Percentiles rank a stretch among this genome's conserved stretches.
Conservation (phyloP, 2,113 vertebrate genomes). For the Columba livia region DNA sequence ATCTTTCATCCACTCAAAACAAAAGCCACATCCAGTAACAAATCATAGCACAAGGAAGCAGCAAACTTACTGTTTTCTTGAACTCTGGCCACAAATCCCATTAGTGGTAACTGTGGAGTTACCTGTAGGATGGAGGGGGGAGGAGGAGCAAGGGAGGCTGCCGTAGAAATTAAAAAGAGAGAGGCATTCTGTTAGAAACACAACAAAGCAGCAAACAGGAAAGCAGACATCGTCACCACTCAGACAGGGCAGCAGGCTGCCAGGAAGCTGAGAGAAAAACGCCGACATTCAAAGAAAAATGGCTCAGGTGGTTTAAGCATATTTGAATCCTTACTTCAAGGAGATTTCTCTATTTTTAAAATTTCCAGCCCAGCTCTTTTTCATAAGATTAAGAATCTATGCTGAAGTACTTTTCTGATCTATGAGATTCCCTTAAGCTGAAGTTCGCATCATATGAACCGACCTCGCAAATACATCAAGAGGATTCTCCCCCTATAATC, state of each 20-base stretch:
- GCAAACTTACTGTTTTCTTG: constrained; percentile 99
- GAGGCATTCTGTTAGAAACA: constrained; percentile 62
- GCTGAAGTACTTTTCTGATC: not conserved
- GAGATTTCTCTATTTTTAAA: not conserved
- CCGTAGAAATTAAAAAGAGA: constrained; percentile 75
- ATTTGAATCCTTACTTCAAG: not conserved
- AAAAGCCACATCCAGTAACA: constrained; percentile 59
- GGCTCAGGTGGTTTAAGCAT: not conserved
- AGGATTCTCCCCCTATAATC: not conserved
- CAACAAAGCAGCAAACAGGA: constrained; percentile 39
- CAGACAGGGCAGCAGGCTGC: not conserved
- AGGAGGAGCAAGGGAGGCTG: constrained; percentile 93
- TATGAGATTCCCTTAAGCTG: not conserved
- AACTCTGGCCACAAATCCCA: constrained; percentile 99
- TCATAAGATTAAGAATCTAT: not conserved
- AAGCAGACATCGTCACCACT: constrained; percentile 19
- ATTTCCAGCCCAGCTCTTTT: not conserved
- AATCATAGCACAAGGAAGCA: constrained; percentile 73
- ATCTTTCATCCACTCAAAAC: not conserved
- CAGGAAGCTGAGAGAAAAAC: not conserved
- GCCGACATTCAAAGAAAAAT: not conserved
- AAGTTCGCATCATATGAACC: not conserved
- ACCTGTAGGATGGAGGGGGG: constrained; percentile 98
- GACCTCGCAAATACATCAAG: not conserved
- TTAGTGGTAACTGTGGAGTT: constrained; percentile 98